These are phyloP conservation scores for Aspidiotus destructor DNA, from an alignment of 2,888 invertebrate species.

Conservation along the genomic window DNA sequence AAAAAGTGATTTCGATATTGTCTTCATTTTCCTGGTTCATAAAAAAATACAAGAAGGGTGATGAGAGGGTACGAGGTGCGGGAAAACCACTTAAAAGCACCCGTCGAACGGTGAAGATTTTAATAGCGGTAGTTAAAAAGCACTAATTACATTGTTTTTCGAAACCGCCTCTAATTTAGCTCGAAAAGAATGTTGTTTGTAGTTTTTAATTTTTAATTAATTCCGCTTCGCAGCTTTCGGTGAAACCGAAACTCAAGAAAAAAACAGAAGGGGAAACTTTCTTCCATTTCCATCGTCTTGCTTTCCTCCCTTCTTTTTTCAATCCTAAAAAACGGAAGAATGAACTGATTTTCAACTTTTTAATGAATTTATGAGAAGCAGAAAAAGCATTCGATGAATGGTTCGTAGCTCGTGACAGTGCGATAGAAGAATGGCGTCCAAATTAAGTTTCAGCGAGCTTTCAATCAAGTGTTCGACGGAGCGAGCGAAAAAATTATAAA, in stretches of 20 bases:
- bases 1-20: constrained; percentile 7
- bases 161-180: constrained; percentile 27
- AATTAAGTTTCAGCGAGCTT: no score
- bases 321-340: not conserved
- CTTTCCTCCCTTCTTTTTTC: not conserved
- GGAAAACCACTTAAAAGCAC: constrained; percentile 5
- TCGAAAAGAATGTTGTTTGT: constrained; percentile 14
- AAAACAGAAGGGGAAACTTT: constrained; percentile 12
- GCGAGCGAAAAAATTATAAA: no score
- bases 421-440: no score
- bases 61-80: not conserved
- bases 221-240: constrained; percentile 19
- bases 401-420: no score
- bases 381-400: no score
- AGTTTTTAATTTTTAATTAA: constrained; percentile 33
- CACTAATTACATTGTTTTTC: constrained; percentile 32
- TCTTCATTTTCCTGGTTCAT: constrained; percentile 12
- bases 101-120: constrained; percentile 13
- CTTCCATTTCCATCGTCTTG: not conserved
- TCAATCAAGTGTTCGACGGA: no score
- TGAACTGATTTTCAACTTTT: not conserved
- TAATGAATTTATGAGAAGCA: not conserved
- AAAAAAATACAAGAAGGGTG: not conserved
- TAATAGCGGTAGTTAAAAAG: constrained; percentile 33
- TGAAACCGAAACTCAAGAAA: not conserved